Conservation (phyloP, 2,888 invertebrate genomes). For the Cetonia aurata region DNA sequence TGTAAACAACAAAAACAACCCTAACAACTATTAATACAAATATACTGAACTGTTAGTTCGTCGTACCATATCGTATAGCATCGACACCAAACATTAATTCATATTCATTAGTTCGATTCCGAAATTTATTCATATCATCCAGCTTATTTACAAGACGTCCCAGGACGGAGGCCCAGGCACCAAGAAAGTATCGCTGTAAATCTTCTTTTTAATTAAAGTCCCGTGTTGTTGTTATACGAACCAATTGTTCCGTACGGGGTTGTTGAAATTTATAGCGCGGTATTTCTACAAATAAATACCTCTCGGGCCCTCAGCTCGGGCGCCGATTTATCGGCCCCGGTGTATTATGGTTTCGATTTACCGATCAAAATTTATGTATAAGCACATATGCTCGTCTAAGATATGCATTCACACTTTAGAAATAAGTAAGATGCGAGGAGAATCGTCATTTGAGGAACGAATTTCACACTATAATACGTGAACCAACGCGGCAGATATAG, state of each 20-base stretch:
- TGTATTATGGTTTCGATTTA: constrained; percentile 31
- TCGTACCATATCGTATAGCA: too few relatives aligned
- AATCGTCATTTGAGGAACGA: too few relatives aligned
- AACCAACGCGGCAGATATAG: too few relatives aligned
- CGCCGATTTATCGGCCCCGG: background rate
- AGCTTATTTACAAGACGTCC: constrained; percentile 16
- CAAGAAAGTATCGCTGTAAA: constrained; percentile 12
- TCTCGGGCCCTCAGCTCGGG: too few relatives aligned
- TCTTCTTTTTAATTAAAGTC: constrained; percentile 36
- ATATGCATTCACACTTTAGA: too few relatives aligned
- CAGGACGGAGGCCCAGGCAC: constrained; percentile 7
- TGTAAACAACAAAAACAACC: too few relatives aligned
- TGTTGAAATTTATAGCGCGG: constrained; percentile 32
- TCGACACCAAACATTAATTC: constrained; percentile 7
- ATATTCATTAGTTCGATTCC: constrained; percentile 32
- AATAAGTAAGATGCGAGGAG: too few relatives aligned
- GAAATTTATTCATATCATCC: constrained; percentile 28
- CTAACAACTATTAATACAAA: too few relatives aligned
- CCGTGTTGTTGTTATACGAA: constrained; percentile 32
- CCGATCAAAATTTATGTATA: constrained; percentile 13
- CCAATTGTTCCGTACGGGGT: constrained; percentile 27
- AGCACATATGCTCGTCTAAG: too few relatives aligned
- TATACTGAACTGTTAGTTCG: too few relatives aligned
- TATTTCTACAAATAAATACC: constrained; percentile 21
- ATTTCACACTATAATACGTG: too few relatives aligned